These are phyloP conservation scores for Aelia acuminata DNA, from an alignment of 2,888 invertebrate species.

Conservation along the genomic window DNA sequence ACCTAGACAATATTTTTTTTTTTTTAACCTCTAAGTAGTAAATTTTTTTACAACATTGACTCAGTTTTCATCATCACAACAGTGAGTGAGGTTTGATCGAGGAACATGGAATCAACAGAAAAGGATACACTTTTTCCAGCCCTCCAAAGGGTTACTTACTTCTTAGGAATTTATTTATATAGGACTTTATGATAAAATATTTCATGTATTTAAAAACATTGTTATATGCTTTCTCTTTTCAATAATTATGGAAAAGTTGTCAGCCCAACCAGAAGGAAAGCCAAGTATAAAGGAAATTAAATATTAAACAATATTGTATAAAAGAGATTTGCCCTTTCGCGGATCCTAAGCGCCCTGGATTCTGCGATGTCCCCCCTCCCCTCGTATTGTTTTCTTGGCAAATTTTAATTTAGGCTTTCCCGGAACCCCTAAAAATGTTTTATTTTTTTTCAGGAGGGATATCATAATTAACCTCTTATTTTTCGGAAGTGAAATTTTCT, in stretches of 20 bases:
- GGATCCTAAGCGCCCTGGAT: neutral
- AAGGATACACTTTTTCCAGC: neutral
- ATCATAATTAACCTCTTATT: neutral
- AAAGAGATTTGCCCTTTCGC: slow-evolving; percentile 7
- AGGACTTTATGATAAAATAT: neutral
- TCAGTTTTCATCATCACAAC: no score
- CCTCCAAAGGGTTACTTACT: neutral
- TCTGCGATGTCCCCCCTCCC: neutral
- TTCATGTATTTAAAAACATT: neutral
- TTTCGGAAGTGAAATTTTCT: neutral
- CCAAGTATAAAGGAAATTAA: neutral
- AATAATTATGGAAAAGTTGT: neutral
- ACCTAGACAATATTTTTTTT: no score
- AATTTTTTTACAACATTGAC: no score
- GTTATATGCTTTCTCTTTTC: no score
- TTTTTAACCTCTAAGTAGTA: no score
- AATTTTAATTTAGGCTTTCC: neutral
- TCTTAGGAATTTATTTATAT: neutral
- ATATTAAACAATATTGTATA: slow-evolving; percentile 7
- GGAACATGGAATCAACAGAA: neutral
- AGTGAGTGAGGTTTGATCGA: neutral
- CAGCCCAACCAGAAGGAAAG: neutral
- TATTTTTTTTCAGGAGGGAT: neutral
- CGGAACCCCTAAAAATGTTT: neutral
- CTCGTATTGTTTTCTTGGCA: neutral